A percentile compares a stretch with the other conserved stretches of the same genome.
Evolutionary conservation across 2,113 vertebrate species (phyloP).

Genomic region (Triplophysa rosa): DNA sequence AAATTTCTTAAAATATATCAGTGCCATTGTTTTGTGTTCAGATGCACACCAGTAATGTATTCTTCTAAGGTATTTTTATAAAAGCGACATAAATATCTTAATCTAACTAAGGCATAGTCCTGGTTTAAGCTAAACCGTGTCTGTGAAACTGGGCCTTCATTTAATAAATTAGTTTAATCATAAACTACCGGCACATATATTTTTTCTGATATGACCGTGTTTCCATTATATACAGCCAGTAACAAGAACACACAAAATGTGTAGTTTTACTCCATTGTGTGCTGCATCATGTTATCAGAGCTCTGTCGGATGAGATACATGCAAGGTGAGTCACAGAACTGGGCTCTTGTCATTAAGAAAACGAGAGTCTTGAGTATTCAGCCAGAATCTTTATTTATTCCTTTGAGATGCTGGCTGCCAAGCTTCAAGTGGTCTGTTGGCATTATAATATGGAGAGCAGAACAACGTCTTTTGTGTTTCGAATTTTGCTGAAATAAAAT

Average conservation of each 20-base stretch:
- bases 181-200: not conserved
- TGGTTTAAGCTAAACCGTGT: no score
- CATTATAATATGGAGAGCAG: slow-evolving; percentile 50
- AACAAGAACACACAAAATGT: not conserved
- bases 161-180: not conserved
- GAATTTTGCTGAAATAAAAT: slow-evolving; percentile 53
- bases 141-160: no score
- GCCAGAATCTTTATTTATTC: slow-evolving; percentile 62
- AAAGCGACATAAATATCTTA: no score
- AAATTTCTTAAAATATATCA: no score
- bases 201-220: not conserved
- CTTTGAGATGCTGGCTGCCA: slow-evolving; percentile 56
- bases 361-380: slow-evolving; percentile 60
- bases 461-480: slow-evolving; percentile 49
- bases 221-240: not conserved
- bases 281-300: not conserved
- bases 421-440: slow-evolving; percentile 69
- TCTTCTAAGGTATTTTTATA: no score
- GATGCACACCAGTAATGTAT: no score
- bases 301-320: not conserved
- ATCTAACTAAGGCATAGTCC: no score
- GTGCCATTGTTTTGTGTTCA: no score
- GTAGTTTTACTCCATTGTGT: slow-evolving; percentile 28
- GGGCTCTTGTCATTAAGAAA: slow-evolving; percentile 65
- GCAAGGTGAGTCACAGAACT: slow-evolving; percentile 36